A percentile compares a stretch with the other conserved stretches of the same genome.
These are phyloP conservation scores for Clytia hemisphaerica DNA, from an alignment of 30 jellyfish, hydroid and myxozoan genomes.

Conservation along the genomic window DNA sequence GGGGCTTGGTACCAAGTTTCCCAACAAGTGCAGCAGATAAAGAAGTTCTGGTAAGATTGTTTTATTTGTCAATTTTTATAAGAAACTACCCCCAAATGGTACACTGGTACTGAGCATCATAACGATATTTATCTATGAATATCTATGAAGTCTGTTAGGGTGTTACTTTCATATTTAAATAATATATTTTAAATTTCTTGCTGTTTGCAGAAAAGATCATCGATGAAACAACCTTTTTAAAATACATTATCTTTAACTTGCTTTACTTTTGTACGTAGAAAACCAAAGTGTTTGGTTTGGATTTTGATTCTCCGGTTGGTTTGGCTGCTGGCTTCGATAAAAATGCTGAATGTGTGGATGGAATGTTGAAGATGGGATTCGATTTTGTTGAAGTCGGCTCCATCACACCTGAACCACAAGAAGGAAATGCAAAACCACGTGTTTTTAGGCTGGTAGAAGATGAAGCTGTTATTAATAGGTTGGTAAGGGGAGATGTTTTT, in stretches of 20 bases:
- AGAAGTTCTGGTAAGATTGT: conserved; percentile 40
- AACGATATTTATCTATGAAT: too few relatives aligned
- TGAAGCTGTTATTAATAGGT: conserved; percentile 81
- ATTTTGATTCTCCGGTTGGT: conserved; percentile 81
- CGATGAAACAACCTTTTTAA: too few relatives aligned
- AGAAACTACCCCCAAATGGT: too few relatives aligned
- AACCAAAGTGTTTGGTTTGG: conserved; percentile 50
- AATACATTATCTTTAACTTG: too few relatives aligned
- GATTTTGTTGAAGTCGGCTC: conserved; percentile 97
- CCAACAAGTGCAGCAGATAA: conserved; percentile 33
- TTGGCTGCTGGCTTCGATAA: conserved; percentile 97
- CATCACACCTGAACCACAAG: conserved; percentile 91
- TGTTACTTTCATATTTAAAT: too few relatives aligned
- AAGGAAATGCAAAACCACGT: conserved; percentile 88
- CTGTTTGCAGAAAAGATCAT: too few relatives aligned
- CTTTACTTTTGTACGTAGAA: conserved; percentile 15
- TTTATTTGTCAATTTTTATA: neutral
- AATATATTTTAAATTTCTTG: too few relatives aligned
- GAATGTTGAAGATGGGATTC: conserved; percentile 78
- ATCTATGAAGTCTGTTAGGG: too few relatives aligned
- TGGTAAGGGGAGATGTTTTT: too few relatives aligned
- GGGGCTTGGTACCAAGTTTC: conserved; percentile 50
- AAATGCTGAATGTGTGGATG: conserved; percentile 77
- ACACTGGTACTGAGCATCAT: too few relatives aligned
- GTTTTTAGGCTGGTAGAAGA: conserved; percentile 72